phyloP scores from a whole-genome alignment of 2,888 invertebrate genomes.

The Macrosiphum euphorbiae region DNA sequence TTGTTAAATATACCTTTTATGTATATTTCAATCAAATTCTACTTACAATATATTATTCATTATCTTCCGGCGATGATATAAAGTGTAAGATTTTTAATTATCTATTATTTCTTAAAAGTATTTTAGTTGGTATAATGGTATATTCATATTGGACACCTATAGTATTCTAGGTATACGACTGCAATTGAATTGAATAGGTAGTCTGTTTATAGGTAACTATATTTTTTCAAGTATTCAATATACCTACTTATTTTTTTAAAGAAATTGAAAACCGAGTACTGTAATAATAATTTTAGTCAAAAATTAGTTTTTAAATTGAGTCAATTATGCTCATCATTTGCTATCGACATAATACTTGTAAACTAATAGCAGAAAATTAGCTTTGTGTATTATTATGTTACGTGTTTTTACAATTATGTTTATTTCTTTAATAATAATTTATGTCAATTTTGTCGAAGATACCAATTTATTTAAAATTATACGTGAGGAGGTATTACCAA shows the following conservation, averaged over 20 bases:
- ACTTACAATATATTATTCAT: background rate
- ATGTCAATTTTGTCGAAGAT: background rate
- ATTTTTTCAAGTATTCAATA: background rate
- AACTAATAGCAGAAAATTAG: background rate
- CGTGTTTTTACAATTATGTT: background rate
- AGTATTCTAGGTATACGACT: background rate
- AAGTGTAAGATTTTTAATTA: background rate
- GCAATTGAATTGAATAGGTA: background rate
- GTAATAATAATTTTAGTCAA: background rate
- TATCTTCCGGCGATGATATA: background rate
- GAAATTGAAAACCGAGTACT: background rate
- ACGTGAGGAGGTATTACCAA: background rate
- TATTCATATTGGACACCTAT: background rate
- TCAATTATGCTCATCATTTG: background rate
- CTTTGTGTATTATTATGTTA: background rate
- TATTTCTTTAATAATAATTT: conserved; percentile 10
- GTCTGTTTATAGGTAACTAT: background rate
- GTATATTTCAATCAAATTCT: conserved; percentile 6
- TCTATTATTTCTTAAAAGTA: background rate
- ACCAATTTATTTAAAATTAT: background rate
- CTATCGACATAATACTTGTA: background rate
- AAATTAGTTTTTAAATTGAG: background rate
- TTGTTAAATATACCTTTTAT: background rate
- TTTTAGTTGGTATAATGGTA: background rate
- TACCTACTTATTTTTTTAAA: background rate